Conservation (phyloP, 2,888 invertebrate species). For the Mythimna loreyi region DNA sequence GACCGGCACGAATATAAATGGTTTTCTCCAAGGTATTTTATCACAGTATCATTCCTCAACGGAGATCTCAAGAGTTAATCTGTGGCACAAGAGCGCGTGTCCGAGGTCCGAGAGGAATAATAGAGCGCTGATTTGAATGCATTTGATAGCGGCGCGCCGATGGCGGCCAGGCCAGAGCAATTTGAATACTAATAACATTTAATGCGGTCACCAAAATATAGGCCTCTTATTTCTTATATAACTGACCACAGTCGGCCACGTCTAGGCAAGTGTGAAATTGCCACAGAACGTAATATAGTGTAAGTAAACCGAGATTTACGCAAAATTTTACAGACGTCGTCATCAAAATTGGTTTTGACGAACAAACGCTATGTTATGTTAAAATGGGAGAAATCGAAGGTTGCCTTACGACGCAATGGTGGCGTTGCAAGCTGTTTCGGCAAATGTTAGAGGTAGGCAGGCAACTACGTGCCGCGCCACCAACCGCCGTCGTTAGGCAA, state of each 20-base stretch:
- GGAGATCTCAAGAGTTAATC: conserved; percentile 49
- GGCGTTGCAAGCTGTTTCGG: conserved; percentile 75
- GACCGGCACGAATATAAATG: not conserved
- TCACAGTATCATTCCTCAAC: conserved; percentile 30
- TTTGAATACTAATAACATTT: conserved; percentile 70
- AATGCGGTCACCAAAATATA: conserved; percentile 66
- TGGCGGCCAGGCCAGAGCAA: conserved; percentile 58
- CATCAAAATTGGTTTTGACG: conserved; percentile 78
- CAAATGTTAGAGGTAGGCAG: conserved; percentile 70
- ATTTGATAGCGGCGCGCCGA: conserved; percentile 61
- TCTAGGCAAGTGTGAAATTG: conserved; percentile 67
- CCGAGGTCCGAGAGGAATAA: conserved; percentile 66
- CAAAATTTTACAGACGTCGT: conserved; percentile 71
- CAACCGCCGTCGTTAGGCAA: conserved; percentile 75
- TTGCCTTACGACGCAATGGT: conserved; percentile 72
- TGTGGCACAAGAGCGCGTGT: conserved; percentile 57
- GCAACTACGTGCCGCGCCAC: conserved; percentile 70
- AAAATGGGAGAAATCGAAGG: conserved; percentile 86
- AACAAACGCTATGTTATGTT: conserved; percentile 78
- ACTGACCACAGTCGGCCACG: conserved; percentile 62
- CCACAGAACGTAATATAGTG: conserved; percentile 57
- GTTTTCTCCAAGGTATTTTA: conserved; percentile 15
- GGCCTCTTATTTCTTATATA: conserved; percentile 72
- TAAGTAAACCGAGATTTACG: conserved; percentile 68
- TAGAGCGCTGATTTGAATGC: conserved; percentile 69